A percentile compares a stretch with the other conserved stretches of the same genome.
These are phyloP conservation scores for Eubucco bourcierii DNA, from an alignment of 2,113 vertebrate genomes.

Conservation along the genomic window DNA sequence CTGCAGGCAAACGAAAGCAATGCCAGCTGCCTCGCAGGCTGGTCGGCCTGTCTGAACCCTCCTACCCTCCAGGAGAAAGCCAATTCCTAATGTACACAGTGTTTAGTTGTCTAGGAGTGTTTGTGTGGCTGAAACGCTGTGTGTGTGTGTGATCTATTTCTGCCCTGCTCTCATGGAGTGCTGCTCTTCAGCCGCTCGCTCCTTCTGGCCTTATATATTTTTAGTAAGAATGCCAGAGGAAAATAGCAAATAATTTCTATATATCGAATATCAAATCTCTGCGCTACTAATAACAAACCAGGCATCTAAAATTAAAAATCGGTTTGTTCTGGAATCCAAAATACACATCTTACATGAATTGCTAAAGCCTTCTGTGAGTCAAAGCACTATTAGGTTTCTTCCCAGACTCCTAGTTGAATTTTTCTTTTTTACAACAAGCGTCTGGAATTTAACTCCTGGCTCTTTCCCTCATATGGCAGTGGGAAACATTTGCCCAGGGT, in stretches of 20 bases:
- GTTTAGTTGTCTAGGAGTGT: conserved; percentile 48
- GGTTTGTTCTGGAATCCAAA: conserved; percentile 17
- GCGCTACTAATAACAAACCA: neutral
- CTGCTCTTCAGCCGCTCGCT: neutral
- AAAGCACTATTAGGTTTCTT: conserved; percentile 37
- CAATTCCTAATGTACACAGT: conserved; percentile 49
- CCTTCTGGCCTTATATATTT: neutral
- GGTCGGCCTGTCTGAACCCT: conserved; percentile 30
- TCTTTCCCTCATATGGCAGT: neutral
- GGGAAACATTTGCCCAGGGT: neutral
- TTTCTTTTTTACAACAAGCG: neutral
- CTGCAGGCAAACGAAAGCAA: neutral
- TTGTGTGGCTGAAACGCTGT: conserved; percentile 47
- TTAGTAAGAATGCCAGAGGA: neutral
- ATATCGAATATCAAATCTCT: conserved; percentile 15
- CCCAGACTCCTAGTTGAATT: neutral
- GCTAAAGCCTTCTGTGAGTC: conserved; percentile 2
- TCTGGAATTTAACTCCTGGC: neutral
- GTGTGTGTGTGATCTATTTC: conserved; percentile 17
- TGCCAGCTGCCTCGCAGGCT: neutral
- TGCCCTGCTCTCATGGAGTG: neutral
- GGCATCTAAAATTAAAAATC: neutral
- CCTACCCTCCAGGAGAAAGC: conserved; percentile 45
- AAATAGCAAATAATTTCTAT: conserved; percentile 33
- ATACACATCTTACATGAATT: neutral